Percentiles rank a stretch among this genome's conserved stretches.
Conservation (phyloP, 2,888 invertebrate genomes). For the Portevinia maculata region DNA sequence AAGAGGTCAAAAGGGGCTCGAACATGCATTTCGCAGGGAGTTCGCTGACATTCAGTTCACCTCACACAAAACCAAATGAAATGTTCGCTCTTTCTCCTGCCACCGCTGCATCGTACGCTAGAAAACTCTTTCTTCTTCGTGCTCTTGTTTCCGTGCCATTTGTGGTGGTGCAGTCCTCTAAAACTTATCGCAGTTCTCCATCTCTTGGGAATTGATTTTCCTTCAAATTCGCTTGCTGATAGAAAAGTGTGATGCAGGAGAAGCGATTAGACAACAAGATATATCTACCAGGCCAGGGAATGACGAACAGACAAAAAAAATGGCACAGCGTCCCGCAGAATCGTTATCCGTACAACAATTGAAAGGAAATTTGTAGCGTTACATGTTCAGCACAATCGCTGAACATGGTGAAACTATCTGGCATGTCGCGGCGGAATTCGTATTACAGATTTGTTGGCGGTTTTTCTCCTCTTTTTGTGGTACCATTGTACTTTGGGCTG, state of each 20-base stretch:
- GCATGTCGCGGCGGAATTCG: constrained; percentile 52
- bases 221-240: constrained; percentile 64
- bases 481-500: constrained; percentile 42
- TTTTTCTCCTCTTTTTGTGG: background rate
- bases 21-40: constrained; percentile 52
- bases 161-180: constrained; percentile 28
- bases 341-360: constrained; percentile 49
- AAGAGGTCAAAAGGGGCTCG: constrained; percentile 66
- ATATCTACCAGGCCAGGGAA: constrained; percentile 45
- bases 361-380: constrained; percentile 72
- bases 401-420: constrained; percentile 69
- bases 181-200: constrained; percentile 55
- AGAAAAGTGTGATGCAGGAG: constrained; percentile 67
- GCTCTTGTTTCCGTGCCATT: constrained; percentile 65
- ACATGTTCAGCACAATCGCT: constrained; percentile 62
- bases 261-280: constrained; percentile 57
- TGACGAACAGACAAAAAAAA: constrained; percentile 20
- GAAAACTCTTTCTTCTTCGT: constrained; percentile 33
- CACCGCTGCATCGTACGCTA: background rate
- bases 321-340: background rate
- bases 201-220: constrained; percentile 72
- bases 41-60: constrained; percentile 70
- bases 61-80: constrained; percentile 3
- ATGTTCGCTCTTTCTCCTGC: background rate
- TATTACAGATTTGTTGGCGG: constrained; percentile 20